These are phyloP conservation scores for Idaea straminata DNA, from an alignment of 2,888 invertebrate species.

Conservation along the genomic window DNA sequence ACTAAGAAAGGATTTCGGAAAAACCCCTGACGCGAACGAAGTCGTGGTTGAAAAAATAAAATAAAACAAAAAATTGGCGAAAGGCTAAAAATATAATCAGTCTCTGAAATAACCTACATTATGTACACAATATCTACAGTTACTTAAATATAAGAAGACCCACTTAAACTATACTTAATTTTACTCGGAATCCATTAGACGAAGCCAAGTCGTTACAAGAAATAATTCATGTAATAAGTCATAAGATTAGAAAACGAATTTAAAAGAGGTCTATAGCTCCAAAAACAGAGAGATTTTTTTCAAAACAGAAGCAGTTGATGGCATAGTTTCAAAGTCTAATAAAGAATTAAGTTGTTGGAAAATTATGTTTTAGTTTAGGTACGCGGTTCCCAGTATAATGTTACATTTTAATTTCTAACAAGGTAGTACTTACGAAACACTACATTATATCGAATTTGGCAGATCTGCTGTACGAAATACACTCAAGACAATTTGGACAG, in stretches of 20 bases:
- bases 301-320: too few species aligned
- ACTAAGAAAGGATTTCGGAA: too few species aligned
- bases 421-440: too few species aligned
- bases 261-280: not conserved
- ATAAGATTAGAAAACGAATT: not conserved
- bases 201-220: not conserved
- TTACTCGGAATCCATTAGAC: not conserved
- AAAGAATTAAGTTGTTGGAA: too few species aligned
- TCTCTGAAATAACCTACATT: constrained; percentile 50
- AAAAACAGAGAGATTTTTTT: not conserved
- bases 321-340: too few species aligned
- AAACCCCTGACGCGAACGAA: not conserved
- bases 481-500: too few species aligned
- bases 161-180: not conserved
- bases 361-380: too few species aligned
- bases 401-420: too few species aligned
- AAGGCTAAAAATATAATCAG: constrained; percentile 45
- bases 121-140: constrained; percentile 52
- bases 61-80: constrained; percentile 13
- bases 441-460: too few species aligned
- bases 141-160: constrained; percentile 26
- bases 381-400: too few species aligned
- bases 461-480: too few species aligned
- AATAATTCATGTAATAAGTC: not conserved
- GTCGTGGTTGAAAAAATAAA: not conserved